Evolutionary conservation across 2,888 invertebrate species (phyloP), one percentile per base, ranked within the genome.

Genomic region (Dorcus hopei): DNA sequence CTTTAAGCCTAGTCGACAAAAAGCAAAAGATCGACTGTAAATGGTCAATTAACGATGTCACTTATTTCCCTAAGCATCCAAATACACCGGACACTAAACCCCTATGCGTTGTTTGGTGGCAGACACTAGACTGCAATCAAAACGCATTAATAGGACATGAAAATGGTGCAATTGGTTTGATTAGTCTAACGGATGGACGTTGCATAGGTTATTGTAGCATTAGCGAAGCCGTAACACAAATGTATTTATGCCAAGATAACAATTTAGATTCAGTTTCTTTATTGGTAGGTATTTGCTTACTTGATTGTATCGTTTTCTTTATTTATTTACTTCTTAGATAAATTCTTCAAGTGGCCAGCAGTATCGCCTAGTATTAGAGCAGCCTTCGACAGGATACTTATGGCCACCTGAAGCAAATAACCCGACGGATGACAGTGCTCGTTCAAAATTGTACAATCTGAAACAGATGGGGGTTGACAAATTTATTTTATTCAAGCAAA

Each of bases 311-410:
- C 3, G 14, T 52, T 3, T 47, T 47, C n/a, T 48, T 49, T 19
- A 54, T 57, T 45, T 61, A 23, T 49, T 63, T 2, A 2, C 2
- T 53, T 62, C 51, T 19, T 61, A 78, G 78, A 76, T 78, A 52
- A 76, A 75, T 65, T 72, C 75, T 38, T 65, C 68, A 51, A 83
- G 86, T 64, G 87, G 87, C 40, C 87, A 89, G 63, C 94, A 95
- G 73, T 94, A 91, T 88, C 88, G 91, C 66, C 78, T 95, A 58
- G 78, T 93, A 38, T 78, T 95, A 54, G 94, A 95, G 74, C 89
- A 92, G 71, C 85, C 88, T 65, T 85, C 87, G 2, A 85, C 83
- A 64, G 86, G 87, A 52, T 91, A 90, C 73, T 85, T 87, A 52
- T 92, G 90, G 85, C 85, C 87, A 9, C 74, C 75, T 14, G 79